Evolutionary conservation across 2,888 invertebrate species (phyloP), one percentile per base, ranked within the genome.

Genomic region (Epinotia ramella): DNA sequence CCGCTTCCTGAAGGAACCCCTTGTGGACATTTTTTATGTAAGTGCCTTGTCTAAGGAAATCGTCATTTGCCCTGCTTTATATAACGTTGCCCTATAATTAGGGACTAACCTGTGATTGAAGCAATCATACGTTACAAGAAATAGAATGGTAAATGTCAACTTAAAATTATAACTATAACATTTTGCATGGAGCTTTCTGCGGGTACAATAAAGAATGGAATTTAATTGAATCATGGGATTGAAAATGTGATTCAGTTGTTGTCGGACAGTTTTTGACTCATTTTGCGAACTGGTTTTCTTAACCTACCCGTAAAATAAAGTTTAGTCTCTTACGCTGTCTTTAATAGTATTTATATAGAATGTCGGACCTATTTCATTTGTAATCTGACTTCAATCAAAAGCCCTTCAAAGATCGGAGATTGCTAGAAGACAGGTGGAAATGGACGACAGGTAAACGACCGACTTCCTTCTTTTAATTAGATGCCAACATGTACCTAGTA

Each of bases 1-100:
- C 85, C 87, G 85, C 86, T 91, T 93, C 94, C 94, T 93, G 80
- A 85, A 84, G 86, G 87, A 84, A 82, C 86, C 87, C 88, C 86
- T 83, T 82, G 83, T 83, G 84, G 86, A 84, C 81, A 80, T 66
- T 84, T 84, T 85, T 79, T 78, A 81, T 81, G 82, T 83, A 81
- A 82, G 59, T 79, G 81, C 83, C 83, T 84, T 83, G 77, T 83
- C 80, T 79, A 79, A 80, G 81, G 80, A 86, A 87, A 87, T 86
- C 84, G 83, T 84, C 86, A 82, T 84, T 80, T 82, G 77, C 67
- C 76, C 72, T 67, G 76, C 72, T 76, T 72, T 76, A n/a, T 20
- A 72, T 71, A 60, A 65, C 6, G 18, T 46, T 62, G 64, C 18
- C 57, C 57, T 76, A 49, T 72, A 72, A 76, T 76, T 76, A 76